Evolutionary conservation across 2,797 vertebrate genomes (phyloP).

Genomic region (Clarias pachynema): DNA sequence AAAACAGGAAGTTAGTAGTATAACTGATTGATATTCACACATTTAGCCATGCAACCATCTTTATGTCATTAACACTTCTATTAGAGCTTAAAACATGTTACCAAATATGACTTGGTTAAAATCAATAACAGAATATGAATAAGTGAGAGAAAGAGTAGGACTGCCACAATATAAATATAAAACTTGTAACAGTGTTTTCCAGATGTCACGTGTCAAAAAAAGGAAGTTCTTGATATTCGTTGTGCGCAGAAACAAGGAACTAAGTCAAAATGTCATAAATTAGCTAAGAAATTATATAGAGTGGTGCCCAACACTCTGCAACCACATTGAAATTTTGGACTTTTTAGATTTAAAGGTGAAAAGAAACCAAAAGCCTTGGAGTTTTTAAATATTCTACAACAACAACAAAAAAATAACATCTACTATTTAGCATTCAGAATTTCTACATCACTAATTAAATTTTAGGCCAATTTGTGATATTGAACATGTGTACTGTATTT

Average conservation of each 20-base stretch:
- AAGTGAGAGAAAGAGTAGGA: neutral
- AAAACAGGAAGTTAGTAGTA: neutral
- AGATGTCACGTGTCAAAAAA: neutral
- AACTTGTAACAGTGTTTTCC: neutral
- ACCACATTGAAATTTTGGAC: neutral
- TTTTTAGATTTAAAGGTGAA: neutral
- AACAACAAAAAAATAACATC: neutral
- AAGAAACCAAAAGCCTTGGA: neutral
- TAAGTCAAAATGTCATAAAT: neutral
- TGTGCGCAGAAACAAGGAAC: neutral
- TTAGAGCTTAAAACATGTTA: neutral
- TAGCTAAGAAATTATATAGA: neutral
- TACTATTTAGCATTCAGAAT: neutral
- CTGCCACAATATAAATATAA: neutral
- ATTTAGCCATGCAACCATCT: neutral
- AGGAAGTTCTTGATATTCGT: neutral
- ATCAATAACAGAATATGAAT: neutral
- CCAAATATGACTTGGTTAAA: neutral
- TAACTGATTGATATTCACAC: neutral
- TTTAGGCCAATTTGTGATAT: neutral
- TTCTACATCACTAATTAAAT: neutral
- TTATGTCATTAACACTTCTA: neutral
- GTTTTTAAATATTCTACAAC: neutral
- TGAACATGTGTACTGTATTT: neutral
- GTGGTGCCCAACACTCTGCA: neutral